Evolutionary conservation across 30 jellyfish, hydroid and myxozoan species (phyloP), one percentile per base, ranked within the genome.

Genomic region (Hydractinia echinata): DNA sequence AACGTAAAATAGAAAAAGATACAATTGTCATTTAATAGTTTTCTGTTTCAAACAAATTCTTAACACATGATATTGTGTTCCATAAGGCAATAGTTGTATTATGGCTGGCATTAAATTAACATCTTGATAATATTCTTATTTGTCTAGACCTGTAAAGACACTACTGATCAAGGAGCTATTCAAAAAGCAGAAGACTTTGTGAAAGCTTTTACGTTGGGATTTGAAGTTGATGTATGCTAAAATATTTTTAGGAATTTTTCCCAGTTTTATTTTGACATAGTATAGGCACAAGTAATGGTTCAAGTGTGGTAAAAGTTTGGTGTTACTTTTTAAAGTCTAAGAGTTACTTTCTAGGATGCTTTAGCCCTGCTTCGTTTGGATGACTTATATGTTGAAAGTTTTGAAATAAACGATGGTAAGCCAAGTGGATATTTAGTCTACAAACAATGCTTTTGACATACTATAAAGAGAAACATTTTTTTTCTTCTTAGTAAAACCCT

Each of bases 101-200:
- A 30, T 30, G 44, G 44, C 44, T 30, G 44, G 44, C 44, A 21
- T 14, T 21, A 14, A 15, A 21, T 14, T 21, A 14, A 15, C 15
- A 11, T 14, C 15, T 21, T 51, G 21, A 8, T 76, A 11, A 76
- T 51, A n/a, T n/a, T n/a, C n/a, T n/a, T n/a, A n/a, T 13, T 70
- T 14, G 49, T 66, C 14, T 64, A 93, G 99, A 94, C 99, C 13
- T 94, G 97, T 82, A 88, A 81, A 50, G 97, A 88, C 67, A 94
- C 99, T 61, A 85, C 78, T 15, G 96, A 88, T 66, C 96, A 92
- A 50, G 95, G 96, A 10, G 99, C 99, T 7, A 60, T 94, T 16
- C 99, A 94, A 73, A 89, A 89, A 76, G 99, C 99, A n/a, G 99
- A 80, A 82, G 99, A 94, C 72, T 94, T 89, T 94, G 99, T 94